Conservation (phyloP, 2,113 vertebrate species). For the Malurus cyaneus region DNA sequence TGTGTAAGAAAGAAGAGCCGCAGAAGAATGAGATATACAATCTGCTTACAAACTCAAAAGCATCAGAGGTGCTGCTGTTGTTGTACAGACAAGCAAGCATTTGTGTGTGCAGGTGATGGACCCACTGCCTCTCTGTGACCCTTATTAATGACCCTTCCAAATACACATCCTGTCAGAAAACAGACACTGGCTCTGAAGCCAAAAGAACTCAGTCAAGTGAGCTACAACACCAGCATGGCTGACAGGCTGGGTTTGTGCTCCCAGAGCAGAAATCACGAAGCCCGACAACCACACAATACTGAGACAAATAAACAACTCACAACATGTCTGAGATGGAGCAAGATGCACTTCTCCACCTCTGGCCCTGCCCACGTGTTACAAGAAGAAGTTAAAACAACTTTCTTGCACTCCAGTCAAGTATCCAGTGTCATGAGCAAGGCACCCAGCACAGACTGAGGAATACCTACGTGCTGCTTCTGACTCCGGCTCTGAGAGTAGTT, state of each 20-base stretch:
- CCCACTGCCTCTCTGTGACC: background rate
- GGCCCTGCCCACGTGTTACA: background rate
- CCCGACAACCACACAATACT: background rate
- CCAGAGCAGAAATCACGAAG: background rate
- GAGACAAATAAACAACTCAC: background rate
- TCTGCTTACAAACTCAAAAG: background rate
- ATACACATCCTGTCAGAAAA: background rate
- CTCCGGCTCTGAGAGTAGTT: background rate
- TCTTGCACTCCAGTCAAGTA: background rate
- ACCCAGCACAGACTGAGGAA: background rate
- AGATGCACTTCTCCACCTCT: background rate
- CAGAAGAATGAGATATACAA: background rate
- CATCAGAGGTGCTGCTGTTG: background rate
- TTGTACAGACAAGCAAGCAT: background rate
- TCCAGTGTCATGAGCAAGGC: background rate
- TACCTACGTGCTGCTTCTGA: rapidly evolving
- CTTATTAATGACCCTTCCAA: background rate
- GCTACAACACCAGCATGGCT: background rate
- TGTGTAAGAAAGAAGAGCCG: background rate
- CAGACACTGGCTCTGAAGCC: background rate
- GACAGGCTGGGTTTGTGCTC: background rate
- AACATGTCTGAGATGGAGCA: background rate
- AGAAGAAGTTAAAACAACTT: background rate
- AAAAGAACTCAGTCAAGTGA: background rate
- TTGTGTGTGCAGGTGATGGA: background rate